Evolutionary conservation across 2,888 invertebrate genomes (phyloP).

Genomic region (Drosophila stalkeri): DNA sequence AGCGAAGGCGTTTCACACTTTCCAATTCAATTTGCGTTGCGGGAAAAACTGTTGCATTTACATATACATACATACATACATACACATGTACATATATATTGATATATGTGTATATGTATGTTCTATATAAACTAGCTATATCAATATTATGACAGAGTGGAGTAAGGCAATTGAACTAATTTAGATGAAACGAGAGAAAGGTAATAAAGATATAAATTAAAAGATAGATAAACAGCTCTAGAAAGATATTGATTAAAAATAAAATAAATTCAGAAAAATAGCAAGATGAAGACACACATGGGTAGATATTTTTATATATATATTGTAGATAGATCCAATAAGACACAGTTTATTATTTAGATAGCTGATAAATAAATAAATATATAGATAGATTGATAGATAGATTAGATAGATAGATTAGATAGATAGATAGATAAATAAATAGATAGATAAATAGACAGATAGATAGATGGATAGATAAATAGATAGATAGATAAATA

Average conservation of each 20-base stretch:
- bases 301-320: not conserved
- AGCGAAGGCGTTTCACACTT: conserved; percentile 62
- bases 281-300: not conserved
- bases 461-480: not conserved
- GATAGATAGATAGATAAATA: not conserved
- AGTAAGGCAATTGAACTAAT: not conserved
- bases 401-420: not conserved
- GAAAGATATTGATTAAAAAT: not conserved
- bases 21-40: conserved; percentile 45
- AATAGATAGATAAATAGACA: not conserved
- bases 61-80: not conserved
- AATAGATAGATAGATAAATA: not conserved
- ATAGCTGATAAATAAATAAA: too few species aligned
- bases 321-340: too few species aligned
- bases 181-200: not conserved
- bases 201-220: not conserved
- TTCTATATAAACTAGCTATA: not conserved
- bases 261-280: not conserved
- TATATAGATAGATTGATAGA: not conserved
- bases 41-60: conserved; percentile 9
- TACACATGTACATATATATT: not conserved
- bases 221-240: not conserved
- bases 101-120: not conserved
- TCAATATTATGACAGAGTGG: not conserved
- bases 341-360: too few species aligned